Evolutionary conservation across 2,888 invertebrate species (phyloP).

Genomic region (Nomada hirtipes): DNA sequence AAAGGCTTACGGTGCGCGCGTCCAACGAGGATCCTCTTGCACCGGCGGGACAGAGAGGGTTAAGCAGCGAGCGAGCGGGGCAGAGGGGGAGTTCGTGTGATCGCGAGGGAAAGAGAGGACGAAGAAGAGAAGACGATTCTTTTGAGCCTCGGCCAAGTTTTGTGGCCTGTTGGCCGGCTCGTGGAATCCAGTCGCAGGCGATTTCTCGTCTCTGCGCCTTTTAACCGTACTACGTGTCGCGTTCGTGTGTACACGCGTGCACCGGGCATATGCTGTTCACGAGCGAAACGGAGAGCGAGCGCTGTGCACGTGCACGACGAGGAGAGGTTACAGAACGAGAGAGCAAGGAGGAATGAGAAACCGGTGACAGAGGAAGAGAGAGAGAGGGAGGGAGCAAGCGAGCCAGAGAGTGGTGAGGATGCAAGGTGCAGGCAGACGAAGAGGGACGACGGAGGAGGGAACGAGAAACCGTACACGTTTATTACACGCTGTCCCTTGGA

Average conservation of each 20-base stretch:
- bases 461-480: conserved; percentile 67
- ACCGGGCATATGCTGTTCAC: conserved; percentile 16
- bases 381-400: conserved; percentile 11
- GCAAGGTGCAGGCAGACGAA: conserved; percentile 49
- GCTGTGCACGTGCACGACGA: not conserved
- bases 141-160: conserved; percentile 79
- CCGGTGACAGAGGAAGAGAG: conserved; percentile 18
- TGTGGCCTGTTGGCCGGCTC: conserved; percentile 73
- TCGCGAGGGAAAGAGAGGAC: conserved; percentile 20
- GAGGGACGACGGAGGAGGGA: conserved; percentile 35
- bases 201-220: conserved; percentile 76
- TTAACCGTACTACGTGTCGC: conserved; percentile 63
- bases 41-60: conserved; percentile 9
- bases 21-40: conserved; percentile 21
- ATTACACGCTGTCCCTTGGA: conserved; percentile 70
- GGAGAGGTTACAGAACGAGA: not conserved
- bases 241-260: conserved; percentile 33
- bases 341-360: conserved; percentile 15
- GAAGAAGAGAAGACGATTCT: conserved; percentile 71
- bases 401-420: conserved; percentile 24
- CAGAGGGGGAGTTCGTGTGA: not conserved
- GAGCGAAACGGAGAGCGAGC: conserved; percentile 19
- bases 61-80: not conserved
- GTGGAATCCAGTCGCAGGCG: conserved; percentile 77
- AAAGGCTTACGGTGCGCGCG: conserved; percentile 1